Conservation (phyloP, 2,888 invertebrate species). For the Diaphora mendica region DNA sequence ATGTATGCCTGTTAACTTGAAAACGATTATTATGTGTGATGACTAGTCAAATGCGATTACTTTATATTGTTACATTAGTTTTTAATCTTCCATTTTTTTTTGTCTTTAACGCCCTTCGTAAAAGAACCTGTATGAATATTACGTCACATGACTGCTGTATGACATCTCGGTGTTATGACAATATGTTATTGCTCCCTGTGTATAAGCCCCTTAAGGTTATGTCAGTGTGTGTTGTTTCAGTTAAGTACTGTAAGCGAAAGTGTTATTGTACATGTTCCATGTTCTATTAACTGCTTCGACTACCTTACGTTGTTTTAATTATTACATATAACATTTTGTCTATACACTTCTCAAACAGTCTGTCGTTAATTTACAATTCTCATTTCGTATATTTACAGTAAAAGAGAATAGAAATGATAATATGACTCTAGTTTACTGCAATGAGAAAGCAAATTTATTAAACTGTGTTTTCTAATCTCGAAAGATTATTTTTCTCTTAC, state of each 20-base stretch:
- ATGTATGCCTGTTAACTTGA: background rate
- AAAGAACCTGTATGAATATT: background rate
- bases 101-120: background rate
- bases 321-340: slow-evolving; percentile 1
- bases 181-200: background rate
- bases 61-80: background rate
- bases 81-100: too few species aligned
- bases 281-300: background rate
- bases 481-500: background rate
- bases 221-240: background rate
- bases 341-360: background rate
- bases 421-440: background rate
- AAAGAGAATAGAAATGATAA: background rate
- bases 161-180: background rate
- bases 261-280: slow-evolving; percentile 12
- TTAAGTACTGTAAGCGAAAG: slow-evolving; percentile 9
- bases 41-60: background rate
- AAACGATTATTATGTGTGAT: background rate
- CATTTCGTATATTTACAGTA: background rate
- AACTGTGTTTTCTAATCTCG: background rate
- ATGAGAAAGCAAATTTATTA: background rate
- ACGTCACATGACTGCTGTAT: background rate
- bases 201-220: background rate
- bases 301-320: background rate
- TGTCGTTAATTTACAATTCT: background rate